Percentiles rank a stretch among this genome's conserved stretches.
phyloP scores from a whole-genome alignment of 2,797 vertebrate genomes.

The Falco naumanni region DNA sequence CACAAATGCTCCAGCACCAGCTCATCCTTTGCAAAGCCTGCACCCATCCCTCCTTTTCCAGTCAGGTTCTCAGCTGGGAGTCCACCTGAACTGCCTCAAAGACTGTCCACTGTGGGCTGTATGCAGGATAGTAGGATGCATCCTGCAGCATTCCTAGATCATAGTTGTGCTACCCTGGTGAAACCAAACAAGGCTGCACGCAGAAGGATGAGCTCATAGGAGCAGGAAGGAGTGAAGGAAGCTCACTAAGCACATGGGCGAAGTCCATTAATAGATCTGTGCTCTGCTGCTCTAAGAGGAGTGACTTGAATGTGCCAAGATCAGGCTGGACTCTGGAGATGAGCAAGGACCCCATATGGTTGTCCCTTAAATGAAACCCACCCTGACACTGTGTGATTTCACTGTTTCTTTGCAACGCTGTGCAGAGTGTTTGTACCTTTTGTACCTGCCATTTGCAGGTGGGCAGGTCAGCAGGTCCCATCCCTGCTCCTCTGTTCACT shows the following conservation, averaged over 20 bases:
- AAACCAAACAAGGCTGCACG: neutral
- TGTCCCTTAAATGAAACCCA: neutral
- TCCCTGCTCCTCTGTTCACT: neutral
- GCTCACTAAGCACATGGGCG: neutral
- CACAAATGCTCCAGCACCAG: neutral
- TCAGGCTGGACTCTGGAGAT: neutral
- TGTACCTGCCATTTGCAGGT: neutral
- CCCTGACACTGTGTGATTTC: neutral
- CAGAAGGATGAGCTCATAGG: neutral
- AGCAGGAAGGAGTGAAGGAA: neutral
- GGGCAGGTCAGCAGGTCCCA: neutral
- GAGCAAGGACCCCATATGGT: neutral
- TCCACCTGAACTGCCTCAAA: neutral
- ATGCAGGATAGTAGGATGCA: neutral
- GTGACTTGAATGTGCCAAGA: neutral
- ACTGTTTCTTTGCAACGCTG: neutral
- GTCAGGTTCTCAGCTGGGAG: neutral
- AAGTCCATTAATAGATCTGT: neutral
- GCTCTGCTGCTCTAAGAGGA: neutral
- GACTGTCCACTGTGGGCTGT: too few relatives aligned
- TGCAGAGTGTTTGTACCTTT: neutral
- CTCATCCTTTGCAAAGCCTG: neutral
- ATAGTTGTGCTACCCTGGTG: neutral
- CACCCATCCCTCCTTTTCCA: neutral
- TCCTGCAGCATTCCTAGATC: neutral